Evolutionary conservation across 2,797 vertebrate species (phyloP), one percentile per base, ranked within the genome.

Genomic region (Salmo trutta): DNA sequence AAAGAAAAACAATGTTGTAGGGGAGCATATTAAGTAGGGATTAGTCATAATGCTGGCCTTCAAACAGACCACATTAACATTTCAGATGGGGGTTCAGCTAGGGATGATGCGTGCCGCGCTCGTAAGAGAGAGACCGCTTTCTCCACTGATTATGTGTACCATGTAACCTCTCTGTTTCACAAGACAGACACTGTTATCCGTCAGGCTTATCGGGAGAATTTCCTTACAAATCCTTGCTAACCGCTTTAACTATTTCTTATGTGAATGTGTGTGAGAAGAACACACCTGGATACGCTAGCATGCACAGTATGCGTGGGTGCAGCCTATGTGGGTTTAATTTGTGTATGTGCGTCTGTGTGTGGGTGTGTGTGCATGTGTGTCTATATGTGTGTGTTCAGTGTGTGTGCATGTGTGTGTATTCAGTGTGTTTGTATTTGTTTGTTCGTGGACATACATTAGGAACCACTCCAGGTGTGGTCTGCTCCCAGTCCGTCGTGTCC

Each of bases 41-140:
- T 65, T 74, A 64, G 56, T 74, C 56, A 64, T 27, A 16, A 64
- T 47, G 29, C 19, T 14, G 36, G 27, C 72, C 17, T 33, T 59
- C 53, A 73, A 10, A 73, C 71, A 73, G 51, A 73, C 1, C 52
- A 73, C 54, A 74, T 36, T 41, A 36, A 73, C 16, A 73, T 73
- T 73, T 73, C 29, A 56, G 16, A 74, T 16, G 59, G 7, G 19
- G 31, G 72, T 8, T 59, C 29, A 36, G 29, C 16, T 24, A 5
- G 15, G 70, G 8, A 59, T n/a, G 15, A 54, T 59, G 10, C 4
- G 16, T 59, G 31, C 7, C 4, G 62, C 2, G 54, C 72, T 21
- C 53, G 12, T 33, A 12, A 29, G 17, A 73, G 72, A 36, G 53
- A 5, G 47, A 56, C 1, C 5, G 68, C 21, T 52, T 54, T 71